phyloP scores from a whole-genome alignment of 1,140 invertebrate species.

The Musca vetustissima region DNA sequence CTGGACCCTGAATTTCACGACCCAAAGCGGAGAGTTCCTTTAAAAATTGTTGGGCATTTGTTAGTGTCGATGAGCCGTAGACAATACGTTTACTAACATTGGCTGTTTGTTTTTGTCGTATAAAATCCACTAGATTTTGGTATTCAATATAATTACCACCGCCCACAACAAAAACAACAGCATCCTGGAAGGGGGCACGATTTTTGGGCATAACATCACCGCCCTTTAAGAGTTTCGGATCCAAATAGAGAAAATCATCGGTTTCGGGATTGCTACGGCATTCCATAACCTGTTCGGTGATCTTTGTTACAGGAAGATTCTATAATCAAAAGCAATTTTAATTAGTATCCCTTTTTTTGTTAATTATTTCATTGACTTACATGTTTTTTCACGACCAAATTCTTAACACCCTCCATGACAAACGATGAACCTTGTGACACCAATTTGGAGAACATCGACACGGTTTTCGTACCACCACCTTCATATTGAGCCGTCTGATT shows the following conservation, averaged over 20 bases:
- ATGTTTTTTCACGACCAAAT: slow-evolving; percentile 97
- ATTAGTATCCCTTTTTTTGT: too few relatives aligned
- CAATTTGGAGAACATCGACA: slow-evolving; percentile 97
- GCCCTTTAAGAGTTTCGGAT: slow-evolving; percentile 85
- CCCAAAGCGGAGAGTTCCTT: slow-evolving; percentile 82
- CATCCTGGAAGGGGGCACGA: slow-evolving; percentile 77
- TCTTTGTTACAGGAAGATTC: slow-evolving; percentile 89
- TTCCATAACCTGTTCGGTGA: slow-evolving; percentile 90
- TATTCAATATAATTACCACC: slow-evolving; percentile 99
- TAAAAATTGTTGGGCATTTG: slow-evolving; percentile 90
- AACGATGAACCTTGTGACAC: slow-evolving; percentile 96
- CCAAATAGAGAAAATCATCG: slow-evolving; percentile 88
- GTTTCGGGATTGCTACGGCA: slow-evolving; percentile 75
- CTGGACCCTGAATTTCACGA: slow-evolving; percentile 64
- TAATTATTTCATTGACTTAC: slow-evolving; percentile 60
- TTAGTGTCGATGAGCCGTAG: slow-evolving; percentile 92
- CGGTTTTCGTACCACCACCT: slow-evolving; percentile 94
- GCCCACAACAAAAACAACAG: slow-evolving; percentile 95
- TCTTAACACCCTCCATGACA: slow-evolving; percentile 99
- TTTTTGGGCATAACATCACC: slow-evolving; percentile 69
- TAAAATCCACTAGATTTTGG: slow-evolving; percentile 96
- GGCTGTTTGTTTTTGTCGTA: slow-evolving; percentile 77
- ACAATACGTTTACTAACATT: slow-evolving; percentile 79
- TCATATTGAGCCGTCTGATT: slow-evolving; percentile 71
- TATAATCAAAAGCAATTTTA: slow-evolving; percentile 43